Base-by-base conservation (phyloP, 2,888 invertebrate genomes). In the Eupeodes latifasciatus region DNA sequence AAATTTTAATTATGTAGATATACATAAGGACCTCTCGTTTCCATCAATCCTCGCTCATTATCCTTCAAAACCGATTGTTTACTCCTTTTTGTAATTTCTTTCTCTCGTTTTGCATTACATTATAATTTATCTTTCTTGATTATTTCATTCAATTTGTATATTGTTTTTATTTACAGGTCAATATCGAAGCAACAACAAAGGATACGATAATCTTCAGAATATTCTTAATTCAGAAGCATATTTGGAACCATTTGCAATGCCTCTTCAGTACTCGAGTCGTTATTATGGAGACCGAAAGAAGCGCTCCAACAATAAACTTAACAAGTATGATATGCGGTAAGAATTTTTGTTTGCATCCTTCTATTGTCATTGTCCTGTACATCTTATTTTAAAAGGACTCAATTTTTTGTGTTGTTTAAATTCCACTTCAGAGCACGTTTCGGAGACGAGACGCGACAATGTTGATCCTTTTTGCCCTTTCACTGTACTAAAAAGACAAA, bases 181-280 rank as follows among this genome's bases (percentile, higher is more conserved):
- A 57, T 91, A 91, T 75, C 92, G 91, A 66, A 91, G 90, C 90
- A 93, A 93, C 78, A 92, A 91, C 90, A 93, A 93, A 86, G 93
- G 93, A 34, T 93, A 93, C 79, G 94, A 93, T 53, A 93, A 93
- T 89, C 91, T 93, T 16, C 93, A 93, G 85, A 93, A 91, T 80
- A 91, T 93, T 34, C 91, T 93, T 7, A 93, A 93, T 89, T 91
- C 93, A 49, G 93, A 93, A 82, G 91, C 92, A 53, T 93, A 93
- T 75, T 89, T 92, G 80, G 93, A 93, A 85, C 91, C 93, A 69
- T 91, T 93, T 69, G 92, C 93, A 0, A 87, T 93, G 51, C 92
- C 93, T 4, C 89, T 93, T 4, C 91, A 91, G 77, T 92, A 92
- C 89, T 91, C 92, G 75, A 92, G 91, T 76, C 92, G 93, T 62